phyloP scores from a whole-genome alignment of 1,140 invertebrate genomes.

The Drosophila seguyi region DNA sequence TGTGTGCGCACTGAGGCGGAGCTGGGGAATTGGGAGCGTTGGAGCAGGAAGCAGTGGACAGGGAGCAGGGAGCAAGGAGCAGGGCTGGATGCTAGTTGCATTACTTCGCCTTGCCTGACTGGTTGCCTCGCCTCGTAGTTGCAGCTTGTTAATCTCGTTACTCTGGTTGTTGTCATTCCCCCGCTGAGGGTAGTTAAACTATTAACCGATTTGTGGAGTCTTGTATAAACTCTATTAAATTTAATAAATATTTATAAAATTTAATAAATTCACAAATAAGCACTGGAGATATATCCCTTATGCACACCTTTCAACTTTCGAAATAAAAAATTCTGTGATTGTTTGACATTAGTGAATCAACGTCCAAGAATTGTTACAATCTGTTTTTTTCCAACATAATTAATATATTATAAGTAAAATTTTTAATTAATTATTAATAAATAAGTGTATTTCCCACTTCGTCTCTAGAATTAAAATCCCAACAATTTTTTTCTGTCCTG shows the following conservation, averaged over 20 bases:
- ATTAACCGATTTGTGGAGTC: not conserved
- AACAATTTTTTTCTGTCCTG: conserved; percentile 20
- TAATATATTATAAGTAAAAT: no score
- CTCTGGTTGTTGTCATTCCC: conserved; percentile 41
- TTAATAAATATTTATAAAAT: no score
- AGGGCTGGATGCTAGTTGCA: conserved; percentile 38
- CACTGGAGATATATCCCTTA: no score
- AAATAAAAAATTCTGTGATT: no score
- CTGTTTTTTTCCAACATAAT: no score
- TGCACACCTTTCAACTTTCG: no score
- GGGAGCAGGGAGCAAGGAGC: conserved; percentile 22
- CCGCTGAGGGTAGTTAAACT: not conserved
- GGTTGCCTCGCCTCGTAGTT: conserved; percentile 74
- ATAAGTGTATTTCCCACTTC: not conserved
- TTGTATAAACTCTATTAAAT: no score
- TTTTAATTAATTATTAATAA: no score
- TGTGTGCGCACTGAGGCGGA: conserved; percentile 59
- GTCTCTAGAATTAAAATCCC: not conserved
- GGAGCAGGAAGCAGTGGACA: conserved; percentile 28
- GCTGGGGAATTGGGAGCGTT: conserved; percentile 17
- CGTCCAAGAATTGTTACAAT: no score
- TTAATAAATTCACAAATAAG: no score
- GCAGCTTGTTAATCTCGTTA: conserved; percentile 76
- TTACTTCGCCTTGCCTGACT: conserved; percentile 52
- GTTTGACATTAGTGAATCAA: no score